Evolutionary conservation across 2,113 vertebrate species (phyloP).

Genomic region (Fregetta grallaria): DNA sequence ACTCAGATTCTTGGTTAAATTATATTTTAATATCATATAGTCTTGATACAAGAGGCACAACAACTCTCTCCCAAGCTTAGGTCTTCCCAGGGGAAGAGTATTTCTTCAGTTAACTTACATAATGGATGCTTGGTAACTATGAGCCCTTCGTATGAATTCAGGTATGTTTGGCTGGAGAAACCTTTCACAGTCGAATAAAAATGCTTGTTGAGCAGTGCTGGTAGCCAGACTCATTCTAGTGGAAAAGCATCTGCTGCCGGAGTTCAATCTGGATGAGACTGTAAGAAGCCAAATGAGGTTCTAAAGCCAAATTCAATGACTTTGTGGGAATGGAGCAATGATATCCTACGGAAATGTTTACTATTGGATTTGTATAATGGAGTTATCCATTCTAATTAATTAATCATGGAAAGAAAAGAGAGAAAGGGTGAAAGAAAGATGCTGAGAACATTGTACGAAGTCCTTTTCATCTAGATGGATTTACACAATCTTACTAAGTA

Average conservation of each 20-base stretch:
- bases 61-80: neutral
- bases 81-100: neutral
- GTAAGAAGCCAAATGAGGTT: neutral
- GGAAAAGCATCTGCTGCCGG: neutral
- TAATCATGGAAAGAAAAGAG: neutral
- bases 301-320: neutral
- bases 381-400: neutral
- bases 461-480: neutral
- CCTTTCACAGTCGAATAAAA: neutral
- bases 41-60: neutral
- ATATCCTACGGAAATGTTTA: neutral
- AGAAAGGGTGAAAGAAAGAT: neutral
- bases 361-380: neutral
- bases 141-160: neutral
- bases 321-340: neutral
- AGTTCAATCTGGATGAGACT: neutral
- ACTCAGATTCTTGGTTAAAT: neutral
- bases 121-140: neutral
- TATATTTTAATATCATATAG: neutral
- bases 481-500: neutral
- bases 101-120: neutral
- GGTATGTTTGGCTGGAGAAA: neutral
- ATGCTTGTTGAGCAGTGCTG: neutral
- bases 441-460: neutral
- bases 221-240: neutral